Conservation (phyloP, 2,113 vertebrate genomes). For the Marmota flaviventris region DNA sequence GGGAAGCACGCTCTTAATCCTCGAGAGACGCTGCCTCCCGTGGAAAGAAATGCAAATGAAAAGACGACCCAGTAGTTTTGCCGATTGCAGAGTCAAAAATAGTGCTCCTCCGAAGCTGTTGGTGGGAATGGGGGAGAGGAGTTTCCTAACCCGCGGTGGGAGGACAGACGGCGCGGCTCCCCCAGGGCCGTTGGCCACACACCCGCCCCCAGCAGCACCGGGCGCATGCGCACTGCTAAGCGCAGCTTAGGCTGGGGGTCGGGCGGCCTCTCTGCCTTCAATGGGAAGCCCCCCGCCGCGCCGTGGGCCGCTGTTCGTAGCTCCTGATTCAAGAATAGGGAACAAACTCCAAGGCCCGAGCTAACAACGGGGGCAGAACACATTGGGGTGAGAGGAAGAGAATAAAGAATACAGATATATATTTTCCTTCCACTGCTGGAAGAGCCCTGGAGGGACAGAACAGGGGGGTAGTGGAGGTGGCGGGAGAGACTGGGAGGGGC, state of each 20-base stretch:
- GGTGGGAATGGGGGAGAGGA: neutral
- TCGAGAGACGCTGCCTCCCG: neutral
- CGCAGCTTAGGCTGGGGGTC: no score
- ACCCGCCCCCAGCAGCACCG: no score
- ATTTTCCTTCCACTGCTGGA: neutral
- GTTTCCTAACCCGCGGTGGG: no score
- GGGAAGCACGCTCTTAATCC: neutral
- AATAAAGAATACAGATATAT: neutral
- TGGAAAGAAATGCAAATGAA: constrained; percentile 32
- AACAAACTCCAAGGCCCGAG: no score
- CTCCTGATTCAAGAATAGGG: no score
- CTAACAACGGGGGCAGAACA: rapidly evolving
- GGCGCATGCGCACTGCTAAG: no score
- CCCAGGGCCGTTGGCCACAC: no score
- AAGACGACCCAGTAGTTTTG: rapidly evolving
- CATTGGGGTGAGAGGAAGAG: neutral
- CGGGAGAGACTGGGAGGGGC: neutral
- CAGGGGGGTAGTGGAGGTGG: neutral
- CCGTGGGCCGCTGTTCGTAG: no score
- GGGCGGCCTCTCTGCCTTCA: no score
- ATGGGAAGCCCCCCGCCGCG: no score
- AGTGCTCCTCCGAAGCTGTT: neutral
- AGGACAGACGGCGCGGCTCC: no score
- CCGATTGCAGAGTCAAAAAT: neutral
- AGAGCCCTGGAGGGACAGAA: neutral